phyloP scores from a whole-genome alignment of 2,888 invertebrate genomes.

The Zygogramma bicolorata region DNA sequence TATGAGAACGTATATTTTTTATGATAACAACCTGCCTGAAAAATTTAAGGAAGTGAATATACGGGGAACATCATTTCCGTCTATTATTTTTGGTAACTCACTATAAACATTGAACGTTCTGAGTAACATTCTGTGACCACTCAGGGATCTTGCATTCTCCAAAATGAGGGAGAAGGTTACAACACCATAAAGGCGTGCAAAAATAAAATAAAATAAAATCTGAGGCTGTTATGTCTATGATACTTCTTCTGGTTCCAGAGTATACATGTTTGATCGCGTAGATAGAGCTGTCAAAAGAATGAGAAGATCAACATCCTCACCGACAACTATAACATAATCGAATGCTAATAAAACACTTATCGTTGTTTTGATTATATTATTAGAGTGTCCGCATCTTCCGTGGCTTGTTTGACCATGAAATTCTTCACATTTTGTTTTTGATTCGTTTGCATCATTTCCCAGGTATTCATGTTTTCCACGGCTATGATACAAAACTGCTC shows the following conservation, averaged over 20 bases:
- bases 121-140: too few species aligned
- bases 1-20: too few species aligned
- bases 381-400: conserved; percentile 41
- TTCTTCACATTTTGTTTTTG: conserved; percentile 41
- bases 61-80: too few species aligned
- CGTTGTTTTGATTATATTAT: conserved; percentile 44
- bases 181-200: neutral
- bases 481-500: too few species aligned
- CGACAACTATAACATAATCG: conserved; percentile 39
- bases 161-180: too few species aligned
- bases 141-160: too few species aligned
- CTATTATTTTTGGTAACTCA: too few species aligned
- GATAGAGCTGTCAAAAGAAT: conserved; percentile 27
- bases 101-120: too few species aligned
- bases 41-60: too few species aligned
- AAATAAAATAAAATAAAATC: conserved; percentile 47
- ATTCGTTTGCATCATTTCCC: conserved; percentile 42
- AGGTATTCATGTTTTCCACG: conserved; percentile 46
- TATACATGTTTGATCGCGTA: conserved; percentile 19
- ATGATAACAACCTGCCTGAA: too few species aligned
- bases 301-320: conserved; percentile 29
- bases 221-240: conserved; percentile 42
- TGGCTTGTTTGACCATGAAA: conserved; percentile 43
- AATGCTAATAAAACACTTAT: conserved; percentile 35
- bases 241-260: conserved; percentile 38